phyloP scores from a whole-genome alignment of 2,113 vertebrate species.

The Aramus guarauna region DNA sequence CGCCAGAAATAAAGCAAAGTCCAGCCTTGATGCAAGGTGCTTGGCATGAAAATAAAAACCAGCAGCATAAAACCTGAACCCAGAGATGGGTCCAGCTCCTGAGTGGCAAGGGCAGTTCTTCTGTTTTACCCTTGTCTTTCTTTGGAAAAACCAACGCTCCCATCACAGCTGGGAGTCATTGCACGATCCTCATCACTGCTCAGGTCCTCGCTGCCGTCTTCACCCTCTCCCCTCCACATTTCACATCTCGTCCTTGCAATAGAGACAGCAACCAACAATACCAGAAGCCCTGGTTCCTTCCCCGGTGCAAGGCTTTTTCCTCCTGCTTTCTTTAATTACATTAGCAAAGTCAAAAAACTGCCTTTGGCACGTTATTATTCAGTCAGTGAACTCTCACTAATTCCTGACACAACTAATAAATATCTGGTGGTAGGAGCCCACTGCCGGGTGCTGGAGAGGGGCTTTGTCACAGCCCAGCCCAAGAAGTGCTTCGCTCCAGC shows the following conservation, averaged over 20 bases:
- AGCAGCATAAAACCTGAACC: neutral
- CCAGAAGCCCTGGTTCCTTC: neutral
- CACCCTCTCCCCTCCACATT: neutral
- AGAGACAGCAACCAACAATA: fast-evolving
- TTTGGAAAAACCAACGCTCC: neutral
- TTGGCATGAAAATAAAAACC: neutral
- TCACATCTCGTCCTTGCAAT: neutral
- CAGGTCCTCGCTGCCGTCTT: neutral
- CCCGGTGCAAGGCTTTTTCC: neutral
- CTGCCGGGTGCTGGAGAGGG: neutral
- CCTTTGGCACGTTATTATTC: slow-evolving; percentile 50
- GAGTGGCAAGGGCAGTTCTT: neutral
- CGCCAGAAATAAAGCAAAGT: neutral
- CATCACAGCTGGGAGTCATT: neutral
- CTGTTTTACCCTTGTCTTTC: neutral
- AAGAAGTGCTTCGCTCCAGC: fast-evolving
- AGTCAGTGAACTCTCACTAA: slow-evolving; percentile 61
- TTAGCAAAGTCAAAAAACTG: slow-evolving; percentile 18
- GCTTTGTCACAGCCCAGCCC: neutral
- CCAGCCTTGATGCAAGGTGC: neutral
- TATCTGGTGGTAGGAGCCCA: neutral
- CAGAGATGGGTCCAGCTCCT: neutral
- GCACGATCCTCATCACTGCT: neutral
- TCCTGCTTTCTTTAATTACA: slow-evolving; percentile 48
- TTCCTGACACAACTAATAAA: slow-evolving; percentile 57